Evolutionary conservation across 2,888 invertebrate species (phyloP), one percentile per base, ranked within the genome.

Genomic region (Muschampia plurimacula): DNA sequence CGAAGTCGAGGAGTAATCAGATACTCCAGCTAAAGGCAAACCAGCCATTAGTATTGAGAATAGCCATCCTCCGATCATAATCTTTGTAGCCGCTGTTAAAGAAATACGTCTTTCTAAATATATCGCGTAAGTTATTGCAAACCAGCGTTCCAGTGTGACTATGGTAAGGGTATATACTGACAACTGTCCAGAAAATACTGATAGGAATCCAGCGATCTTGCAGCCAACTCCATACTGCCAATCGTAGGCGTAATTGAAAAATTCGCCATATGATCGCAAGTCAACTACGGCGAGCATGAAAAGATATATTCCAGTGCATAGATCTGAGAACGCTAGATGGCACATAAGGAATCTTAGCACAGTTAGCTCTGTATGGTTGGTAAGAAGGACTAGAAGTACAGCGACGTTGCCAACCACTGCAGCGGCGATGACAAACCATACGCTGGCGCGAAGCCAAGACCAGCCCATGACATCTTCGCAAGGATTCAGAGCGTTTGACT

Each of bases 381-480:
- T 95, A 66, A 97, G 91, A 2, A 98, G 95, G 0, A 98, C 97
- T 3, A 97, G 89, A 6, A 98, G 95, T 0, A 98, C 98, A 6
- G 97, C 97, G 12, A 96, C 89, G 89, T 98, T 98, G 72, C 98
- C 98, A 15, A 97, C 94, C 1, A 98, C 96, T 0, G 98, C 98
- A 9, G 97, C 95, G 0, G 96, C 90, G 74, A 98, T 96, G 41
- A 98, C 98, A 79, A 98, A 95, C 98, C 98, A 99, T 2, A 98
- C 98, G 68, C 97, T 96, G 77, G 96, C 95, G 71, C 97, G 95
- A 2, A 97, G 92, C 96, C 97, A 97, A 62, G 95, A 89, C 86
- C 96, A 96, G 36, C 98, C 98, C 97, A 98, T 97, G 73, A 98
- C 97, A 86, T 98, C 98, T 85, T 98, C 98, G 87, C 98, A 98